These are phyloP conservation scores for Lipophrys pholis DNA, from an alignment of 2,113 vertebrate genomes.

Conservation along the genomic window DNA sequence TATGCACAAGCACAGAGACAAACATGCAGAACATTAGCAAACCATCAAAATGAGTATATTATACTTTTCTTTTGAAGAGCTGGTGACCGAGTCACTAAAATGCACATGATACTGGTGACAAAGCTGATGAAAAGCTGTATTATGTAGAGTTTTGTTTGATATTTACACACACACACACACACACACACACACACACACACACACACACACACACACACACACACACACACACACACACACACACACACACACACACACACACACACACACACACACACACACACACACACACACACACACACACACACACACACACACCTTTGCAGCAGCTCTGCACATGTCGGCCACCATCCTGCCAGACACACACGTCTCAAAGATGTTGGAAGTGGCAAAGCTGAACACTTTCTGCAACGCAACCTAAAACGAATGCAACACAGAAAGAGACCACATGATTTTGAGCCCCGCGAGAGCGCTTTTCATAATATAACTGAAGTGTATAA, in stretches of 20 bases:
- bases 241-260: slow-evolving; percentile 63
- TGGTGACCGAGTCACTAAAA: background rate
- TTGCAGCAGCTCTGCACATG: slow-evolving; percentile 96
- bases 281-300: slow-evolving; percentile 63
- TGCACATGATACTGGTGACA: too few species aligned
- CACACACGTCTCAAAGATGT: slow-evolving; percentile 98
- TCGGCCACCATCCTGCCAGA: slow-evolving; percentile 98
- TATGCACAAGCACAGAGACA: slow-evolving; percentile 2
- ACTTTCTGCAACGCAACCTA: slow-evolving; percentile 96
- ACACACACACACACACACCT: slow-evolving; percentile 76
- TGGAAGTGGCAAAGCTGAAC: slow-evolving; percentile 93
- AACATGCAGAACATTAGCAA: slow-evolving; percentile 27
- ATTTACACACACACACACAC: background rate
- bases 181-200: slow-evolving; percentile 63
- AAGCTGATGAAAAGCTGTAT: background rate
- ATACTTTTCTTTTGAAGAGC: background rate
- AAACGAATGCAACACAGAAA: background rate
- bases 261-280: slow-evolving; percentile 63
- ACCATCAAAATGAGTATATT: background rate
- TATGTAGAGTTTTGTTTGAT: too few species aligned
- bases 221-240: slow-evolving; percentile 63
- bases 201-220: slow-evolving; percentile 63
- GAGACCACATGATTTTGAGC: background rate
- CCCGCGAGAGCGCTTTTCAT: background rate
- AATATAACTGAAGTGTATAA: background rate